phyloP scores from a whole-genome alignment of 2,888 invertebrate genomes.

The Ormyrus labotus region DNA sequence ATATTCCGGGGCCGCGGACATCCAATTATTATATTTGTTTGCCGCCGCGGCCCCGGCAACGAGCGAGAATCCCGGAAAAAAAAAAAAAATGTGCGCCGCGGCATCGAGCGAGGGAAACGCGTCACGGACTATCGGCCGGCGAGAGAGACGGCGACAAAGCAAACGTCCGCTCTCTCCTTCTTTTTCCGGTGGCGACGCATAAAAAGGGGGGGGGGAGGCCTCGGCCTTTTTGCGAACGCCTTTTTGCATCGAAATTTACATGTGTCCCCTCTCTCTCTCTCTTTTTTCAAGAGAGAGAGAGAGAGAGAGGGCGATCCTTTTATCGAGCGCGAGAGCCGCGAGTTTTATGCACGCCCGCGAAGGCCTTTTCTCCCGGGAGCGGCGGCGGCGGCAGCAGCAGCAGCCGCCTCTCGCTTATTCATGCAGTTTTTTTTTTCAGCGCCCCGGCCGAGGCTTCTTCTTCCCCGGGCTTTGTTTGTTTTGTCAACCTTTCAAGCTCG shows the following conservation, averaged over 20 bases:
- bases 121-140: neutral
- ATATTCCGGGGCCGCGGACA: no score
- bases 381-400: no score
- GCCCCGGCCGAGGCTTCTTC: neutral
- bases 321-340: neutral
- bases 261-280: neutral
- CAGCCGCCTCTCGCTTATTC: neutral
- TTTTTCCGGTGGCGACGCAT: neutral
- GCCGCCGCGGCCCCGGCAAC: no score
- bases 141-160: neutral
- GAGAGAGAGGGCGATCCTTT: neutral
- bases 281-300: neutral
- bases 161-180: neutral
- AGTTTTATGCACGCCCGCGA: conserved; percentile 22
- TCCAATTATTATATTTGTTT: no score
- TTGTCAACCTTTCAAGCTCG: neutral
- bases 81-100: no score
- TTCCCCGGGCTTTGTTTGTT: neutral
- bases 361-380: neutral
- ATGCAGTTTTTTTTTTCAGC: neutral
- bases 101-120: no score
- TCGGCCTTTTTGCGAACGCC: neutral
- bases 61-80: no score
- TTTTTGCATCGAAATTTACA: conserved; percentile 12
- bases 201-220: neutral